Evolutionary conservation across 2,797 vertebrate species (phyloP), one percentile per base, ranked within the genome.

Genomic region (Melanitta fusca): DNA sequence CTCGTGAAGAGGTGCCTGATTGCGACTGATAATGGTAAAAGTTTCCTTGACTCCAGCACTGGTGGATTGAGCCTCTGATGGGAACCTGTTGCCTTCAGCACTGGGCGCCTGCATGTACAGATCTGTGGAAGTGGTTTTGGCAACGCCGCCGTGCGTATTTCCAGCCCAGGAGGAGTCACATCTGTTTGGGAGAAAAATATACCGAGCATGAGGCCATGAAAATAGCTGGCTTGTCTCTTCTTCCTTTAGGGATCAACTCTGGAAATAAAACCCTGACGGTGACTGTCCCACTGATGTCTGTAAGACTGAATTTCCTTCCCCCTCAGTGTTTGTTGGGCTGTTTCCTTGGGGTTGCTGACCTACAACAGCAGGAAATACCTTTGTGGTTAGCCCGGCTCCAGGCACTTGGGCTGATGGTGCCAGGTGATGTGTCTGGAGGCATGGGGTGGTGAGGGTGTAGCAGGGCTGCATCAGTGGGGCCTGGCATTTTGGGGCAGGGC

Each of bases 371-470:
- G 56, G 19, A 66, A 77, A 39, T 32, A 34, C 6, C 34, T 39
- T 2, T 20, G 45, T 54, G 21, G 20, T 41, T 27, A 68, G 0
- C 25, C 47, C 38, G 24, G 54, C 45, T 5, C 13, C 11, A 49
- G 47, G 47, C 22, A 24, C 47, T 49, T 49, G 47, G 47, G 47
- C 47, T 49, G 47, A 13, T 49, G 25, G 9, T 58, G 13, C 24
- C 38, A 16, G 36, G 49, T 11, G 56, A 4, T 0, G 1, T 32
- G 10, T 19, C 43, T 57, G 39, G 56, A 74, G 11, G 30, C 2
- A 0, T 1, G 10, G 30, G 36, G 9, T 0, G 3, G 3, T 15
- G 53, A 60, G 21, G 32, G 8, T 10, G 8, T 34, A 30, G 39
- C 24, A 17, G 21, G n/a, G 11, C 6, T 57, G 20, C 17, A 10